Evolutionary conservation across 2,797 vertebrate species (phyloP).

Genomic region (Nothura maculosa): DNA sequence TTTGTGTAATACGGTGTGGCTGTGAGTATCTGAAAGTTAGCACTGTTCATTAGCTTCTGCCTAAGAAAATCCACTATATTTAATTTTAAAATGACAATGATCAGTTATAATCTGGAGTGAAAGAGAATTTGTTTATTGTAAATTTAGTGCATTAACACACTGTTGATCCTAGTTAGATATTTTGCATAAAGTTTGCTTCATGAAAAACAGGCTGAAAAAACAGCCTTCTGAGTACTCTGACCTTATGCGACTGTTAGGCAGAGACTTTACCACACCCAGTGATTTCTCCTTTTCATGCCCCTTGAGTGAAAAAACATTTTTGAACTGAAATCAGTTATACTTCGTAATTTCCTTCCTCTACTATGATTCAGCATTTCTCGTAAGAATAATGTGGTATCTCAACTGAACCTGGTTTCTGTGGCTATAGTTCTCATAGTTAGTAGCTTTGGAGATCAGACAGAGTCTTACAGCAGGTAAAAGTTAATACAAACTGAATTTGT

Average conservation of each 20-base stretch:
- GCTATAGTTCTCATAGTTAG: not conserved
- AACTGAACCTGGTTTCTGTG: not conserved
- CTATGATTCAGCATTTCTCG: not conserved
- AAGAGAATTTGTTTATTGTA: accelerated
- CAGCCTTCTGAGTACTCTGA: not conserved
- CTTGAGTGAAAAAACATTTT: not conserved
- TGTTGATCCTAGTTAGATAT: not conserved
- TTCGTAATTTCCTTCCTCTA: constrained; percentile 38
- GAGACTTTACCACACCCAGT: not conserved
- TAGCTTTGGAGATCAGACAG: not conserved
- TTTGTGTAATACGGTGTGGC: no score
- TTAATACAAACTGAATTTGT: not conserved
- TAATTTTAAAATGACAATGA: no score
- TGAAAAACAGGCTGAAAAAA: not conserved
- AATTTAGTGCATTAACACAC: not conserved
- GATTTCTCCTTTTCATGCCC: not conserved
- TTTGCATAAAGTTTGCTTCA: not conserved
- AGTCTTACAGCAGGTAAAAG: not conserved
- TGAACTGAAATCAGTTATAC: not conserved
- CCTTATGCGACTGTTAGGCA: not conserved
- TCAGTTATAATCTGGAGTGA: not conserved
- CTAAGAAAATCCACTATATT: no score
- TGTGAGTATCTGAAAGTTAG: no score
- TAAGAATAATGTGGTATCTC: not conserved
- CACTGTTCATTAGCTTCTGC: no score